Conservation (phyloP, 2,797 vertebrate genomes). For the Salmo trutta region DNA sequence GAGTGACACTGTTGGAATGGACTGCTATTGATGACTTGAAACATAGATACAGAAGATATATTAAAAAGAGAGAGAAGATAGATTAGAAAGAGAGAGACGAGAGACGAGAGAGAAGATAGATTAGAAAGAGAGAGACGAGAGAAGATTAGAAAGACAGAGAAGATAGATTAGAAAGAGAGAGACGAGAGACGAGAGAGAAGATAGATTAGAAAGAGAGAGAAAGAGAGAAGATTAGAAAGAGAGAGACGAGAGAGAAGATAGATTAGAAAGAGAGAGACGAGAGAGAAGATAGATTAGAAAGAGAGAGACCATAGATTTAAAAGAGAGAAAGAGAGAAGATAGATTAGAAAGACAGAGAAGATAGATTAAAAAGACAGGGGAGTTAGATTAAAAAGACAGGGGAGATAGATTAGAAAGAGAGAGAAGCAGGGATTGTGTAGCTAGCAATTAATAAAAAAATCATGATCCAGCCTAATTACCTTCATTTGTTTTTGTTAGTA, state of each 20-base stretch:
- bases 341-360: no score
- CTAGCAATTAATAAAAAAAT: constrained; percentile 26
- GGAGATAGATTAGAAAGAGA: constrained; percentile 13
- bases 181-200: fast-evolving
- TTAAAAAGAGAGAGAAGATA: constrained; percentile 6
- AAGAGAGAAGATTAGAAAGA: background rate
- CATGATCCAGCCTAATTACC: constrained; percentile 24
- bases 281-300: no score
- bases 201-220: background rate
- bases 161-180: no score
- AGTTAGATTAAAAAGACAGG: background rate
- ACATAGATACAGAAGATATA: constrained; percentile 19
- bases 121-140: constrained; percentile 9
- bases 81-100: constrained; percentile 18
- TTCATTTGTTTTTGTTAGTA: constrained; percentile 42
- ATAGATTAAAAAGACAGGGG: no score
- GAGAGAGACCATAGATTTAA: no score
- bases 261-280: no score
- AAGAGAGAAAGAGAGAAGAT: no score
- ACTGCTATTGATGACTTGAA: constrained; percentile 38
- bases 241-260: no score
- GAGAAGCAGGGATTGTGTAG: background rate
- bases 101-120: constrained; percentile 12
- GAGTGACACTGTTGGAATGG: constrained; percentile 25
- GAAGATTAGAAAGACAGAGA: background rate